phyloP scores from a whole-genome alignment of 2,888 invertebrate species.

The Morpho helenor region DNA sequence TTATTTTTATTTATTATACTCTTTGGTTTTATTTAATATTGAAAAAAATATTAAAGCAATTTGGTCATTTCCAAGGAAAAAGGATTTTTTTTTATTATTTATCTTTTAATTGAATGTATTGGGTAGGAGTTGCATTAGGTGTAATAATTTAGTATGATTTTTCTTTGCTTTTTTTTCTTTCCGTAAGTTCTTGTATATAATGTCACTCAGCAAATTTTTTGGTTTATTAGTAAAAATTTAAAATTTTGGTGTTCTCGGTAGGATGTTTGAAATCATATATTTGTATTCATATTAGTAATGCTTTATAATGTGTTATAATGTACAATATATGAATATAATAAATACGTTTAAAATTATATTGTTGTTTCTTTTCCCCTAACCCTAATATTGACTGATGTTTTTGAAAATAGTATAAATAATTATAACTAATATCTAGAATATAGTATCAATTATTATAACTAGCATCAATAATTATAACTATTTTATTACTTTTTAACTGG shows the following conservation, averaged over 20 bases:
- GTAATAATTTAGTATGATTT: not conserved
- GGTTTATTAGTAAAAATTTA: constrained; percentile 38
- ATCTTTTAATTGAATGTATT: too few relatives aligned
- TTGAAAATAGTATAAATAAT: too few relatives aligned
- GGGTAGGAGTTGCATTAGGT: too few relatives aligned
- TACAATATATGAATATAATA: constrained; percentile 51
- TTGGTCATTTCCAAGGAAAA: too few relatives aligned
- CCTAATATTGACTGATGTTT: not conserved
- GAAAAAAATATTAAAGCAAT: too few relatives aligned
- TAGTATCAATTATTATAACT: too few relatives aligned
- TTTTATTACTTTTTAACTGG: too few relatives aligned
- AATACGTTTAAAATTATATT: constrained; percentile 43
- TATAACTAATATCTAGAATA: too few relatives aligned
- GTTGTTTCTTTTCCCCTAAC: constrained; percentile 12
- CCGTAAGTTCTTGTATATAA: not conserved
- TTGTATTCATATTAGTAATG: constrained; percentile 38
- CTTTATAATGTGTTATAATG: constrained; percentile 64
- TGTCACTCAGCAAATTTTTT: constrained; percentile 14
- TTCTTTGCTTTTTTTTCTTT: not conserved
- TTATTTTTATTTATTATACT: too few relatives aligned
- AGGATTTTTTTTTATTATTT: too few relatives aligned
- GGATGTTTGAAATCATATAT: not conserved
- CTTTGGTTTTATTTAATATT: too few relatives aligned
- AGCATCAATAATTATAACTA: too few relatives aligned
- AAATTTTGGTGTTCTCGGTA: constrained; percentile 3